These are phyloP conservation scores for Synergus japonicus DNA, from an alignment of 2,888 invertebrate species.

Conservation along the genomic window DNA sequence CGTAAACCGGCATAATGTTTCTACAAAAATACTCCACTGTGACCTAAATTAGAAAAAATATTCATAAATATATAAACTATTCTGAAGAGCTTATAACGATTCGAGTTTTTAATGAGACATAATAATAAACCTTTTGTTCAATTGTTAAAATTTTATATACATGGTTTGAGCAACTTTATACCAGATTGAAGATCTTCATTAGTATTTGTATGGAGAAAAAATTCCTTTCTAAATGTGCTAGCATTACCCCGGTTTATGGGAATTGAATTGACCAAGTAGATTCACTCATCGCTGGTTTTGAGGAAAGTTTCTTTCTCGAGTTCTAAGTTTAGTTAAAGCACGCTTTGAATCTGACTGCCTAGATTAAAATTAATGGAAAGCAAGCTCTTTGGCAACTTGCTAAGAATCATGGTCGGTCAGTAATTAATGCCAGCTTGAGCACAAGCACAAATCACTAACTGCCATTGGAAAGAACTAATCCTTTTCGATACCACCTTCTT, in stretches of 20 bases:
- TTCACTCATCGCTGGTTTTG: constrained; percentile 33
- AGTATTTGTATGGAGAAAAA: not conserved
- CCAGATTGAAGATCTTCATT: not conserved
- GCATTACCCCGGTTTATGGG: not conserved
- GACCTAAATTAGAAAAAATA: too few relatives aligned
- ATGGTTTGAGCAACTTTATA: not conserved
- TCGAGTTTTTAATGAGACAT: not conserved
- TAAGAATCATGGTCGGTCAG: constrained; percentile 45
- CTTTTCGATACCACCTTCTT: constrained; percentile 48
- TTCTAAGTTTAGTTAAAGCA: constrained; percentile 42
- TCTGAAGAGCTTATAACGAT: not conserved
- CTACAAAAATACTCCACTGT: not conserved
- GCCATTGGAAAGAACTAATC: constrained; percentile 63
- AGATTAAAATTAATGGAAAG: constrained; percentile 57
- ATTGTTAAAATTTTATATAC: too few relatives aligned
- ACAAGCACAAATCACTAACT: constrained; percentile 67
- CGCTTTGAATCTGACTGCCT: constrained; percentile 41
- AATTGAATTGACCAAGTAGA: constrained; percentile 34
- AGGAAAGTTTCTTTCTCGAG: constrained; percentile 17
- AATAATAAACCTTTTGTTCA: too few relatives aligned
- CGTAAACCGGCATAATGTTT: not conserved
- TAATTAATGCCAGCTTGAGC: constrained; percentile 59
- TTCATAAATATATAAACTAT: too few relatives aligned
- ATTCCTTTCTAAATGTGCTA: not conserved
- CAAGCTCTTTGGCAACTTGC: constrained; percentile 56